These are phyloP conservation scores for Myotis pilosus DNA, from an alignment of 2,797 vertebrate species.

Conservation along the genomic window DNA sequence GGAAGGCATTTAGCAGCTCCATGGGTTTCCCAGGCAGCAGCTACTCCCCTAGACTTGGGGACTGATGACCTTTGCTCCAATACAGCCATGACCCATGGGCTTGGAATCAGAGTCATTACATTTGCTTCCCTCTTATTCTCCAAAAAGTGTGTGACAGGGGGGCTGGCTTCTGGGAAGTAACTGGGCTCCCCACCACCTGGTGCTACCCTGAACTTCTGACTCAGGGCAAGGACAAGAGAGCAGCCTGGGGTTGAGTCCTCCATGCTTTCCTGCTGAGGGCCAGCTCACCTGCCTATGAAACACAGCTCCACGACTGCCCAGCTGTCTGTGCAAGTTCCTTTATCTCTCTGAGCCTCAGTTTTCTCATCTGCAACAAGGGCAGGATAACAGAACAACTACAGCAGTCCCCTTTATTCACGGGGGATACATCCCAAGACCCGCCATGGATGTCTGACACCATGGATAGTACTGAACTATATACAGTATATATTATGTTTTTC, in stretches of 20 bases:
- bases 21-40: conserved; percentile 22
- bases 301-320: background rate
- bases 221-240: too few relatives aligned
- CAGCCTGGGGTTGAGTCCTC: too few relatives aligned
- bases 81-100: background rate
- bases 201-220: background rate
- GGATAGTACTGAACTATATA: background rate
- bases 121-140: background rate
- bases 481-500: background rate
- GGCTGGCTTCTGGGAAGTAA: conserved; percentile 17
- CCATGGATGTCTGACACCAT: background rate
- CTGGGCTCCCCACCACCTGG: background rate
- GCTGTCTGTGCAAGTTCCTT: background rate
- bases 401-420: background rate
- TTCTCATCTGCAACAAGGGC: background rate
- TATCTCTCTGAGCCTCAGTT: background rate
- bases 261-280: too few relatives aligned
- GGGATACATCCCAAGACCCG: background rate
- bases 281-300: too few relatives aligned
- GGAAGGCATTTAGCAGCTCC: background rate
- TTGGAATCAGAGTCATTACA: conserved; percentile 12
- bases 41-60: background rate
- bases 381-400: background rate
- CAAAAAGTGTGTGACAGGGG: background rate
- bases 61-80: background rate